A percentile compares a stretch with the other conserved stretches of the same genome.
Conservation (phyloP, 2,888 invertebrate genomes). For the Drosophila greeni region DNA sequence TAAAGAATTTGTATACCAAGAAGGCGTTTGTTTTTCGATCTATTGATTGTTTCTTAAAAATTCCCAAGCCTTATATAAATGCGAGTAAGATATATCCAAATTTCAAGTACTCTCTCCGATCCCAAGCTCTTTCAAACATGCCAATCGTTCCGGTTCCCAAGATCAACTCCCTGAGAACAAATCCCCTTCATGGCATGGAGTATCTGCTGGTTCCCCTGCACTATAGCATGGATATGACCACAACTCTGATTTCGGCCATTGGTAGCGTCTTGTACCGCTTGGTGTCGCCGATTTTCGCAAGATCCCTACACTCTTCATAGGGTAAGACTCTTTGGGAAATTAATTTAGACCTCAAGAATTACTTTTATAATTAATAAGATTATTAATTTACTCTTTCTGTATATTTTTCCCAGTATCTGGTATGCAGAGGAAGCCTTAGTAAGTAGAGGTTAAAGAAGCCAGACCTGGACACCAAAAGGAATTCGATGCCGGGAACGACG, state of each 20-base stretch:
- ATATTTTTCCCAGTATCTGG: background rate
- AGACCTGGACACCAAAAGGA: conserved; percentile 37
- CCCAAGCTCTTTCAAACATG: conserved; percentile 6
- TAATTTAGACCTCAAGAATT: too few relatives aligned
- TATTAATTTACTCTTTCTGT: too few relatives aligned
- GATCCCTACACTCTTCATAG: background rate
- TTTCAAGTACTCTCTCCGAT: background rate
- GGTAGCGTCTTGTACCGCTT: conserved; percentile 26
- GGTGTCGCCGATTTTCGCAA: conserved; percentile 34
- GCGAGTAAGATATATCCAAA: too few relatives aligned
- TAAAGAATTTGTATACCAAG: too few relatives aligned
- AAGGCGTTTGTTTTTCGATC: background rate
- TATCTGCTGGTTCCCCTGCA: conserved; percentile 14
- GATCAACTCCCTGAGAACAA: background rate
- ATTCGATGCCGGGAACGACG: conserved; percentile 29
- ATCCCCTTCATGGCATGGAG: conserved; percentile 22
- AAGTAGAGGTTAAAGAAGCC: conserved; percentile 34
- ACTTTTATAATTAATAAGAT: too few relatives aligned
- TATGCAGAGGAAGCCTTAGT: conserved; percentile 21
- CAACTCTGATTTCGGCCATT: conserved; percentile 12
- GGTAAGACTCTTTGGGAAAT: background rate
- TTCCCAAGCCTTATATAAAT: background rate
- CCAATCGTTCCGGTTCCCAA: conserved; percentile 10
- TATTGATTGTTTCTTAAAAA: background rate
- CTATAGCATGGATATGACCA: conserved; percentile 16